A percentile compares a stretch with the other conserved stretches of the same genome.
Conservation (phyloP, 2,888 invertebrate genomes). For the Sabellastarte sp. region DNA sequence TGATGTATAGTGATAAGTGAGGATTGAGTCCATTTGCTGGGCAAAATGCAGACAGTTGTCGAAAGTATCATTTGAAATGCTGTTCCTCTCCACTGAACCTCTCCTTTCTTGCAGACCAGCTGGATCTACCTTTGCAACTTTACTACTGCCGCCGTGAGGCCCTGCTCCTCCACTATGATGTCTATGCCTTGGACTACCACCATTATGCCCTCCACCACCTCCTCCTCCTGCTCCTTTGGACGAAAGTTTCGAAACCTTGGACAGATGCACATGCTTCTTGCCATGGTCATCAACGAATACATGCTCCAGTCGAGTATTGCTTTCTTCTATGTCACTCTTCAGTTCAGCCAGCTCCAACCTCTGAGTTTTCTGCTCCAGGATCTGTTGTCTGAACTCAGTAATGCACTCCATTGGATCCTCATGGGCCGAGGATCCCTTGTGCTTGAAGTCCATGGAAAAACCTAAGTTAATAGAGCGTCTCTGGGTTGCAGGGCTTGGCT, state of each 20-base stretch:
- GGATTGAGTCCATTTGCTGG: conserved; percentile 45
- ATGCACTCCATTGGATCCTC: conserved; percentile 12
- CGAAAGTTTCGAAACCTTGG: background rate
- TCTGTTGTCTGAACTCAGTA: conserved; percentile 17
- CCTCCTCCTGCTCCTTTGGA: background rate
- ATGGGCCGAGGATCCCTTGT: conserved; percentile 8
- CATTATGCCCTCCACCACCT: background rate
- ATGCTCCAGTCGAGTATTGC: background rate
- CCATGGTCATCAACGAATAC: background rate
- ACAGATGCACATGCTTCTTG: background rate
- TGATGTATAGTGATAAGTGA: conserved; percentile 46
- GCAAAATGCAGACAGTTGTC: conserved; percentile 44
- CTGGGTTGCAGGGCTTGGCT: background rate
- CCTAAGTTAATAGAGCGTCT: conserved; percentile 54
- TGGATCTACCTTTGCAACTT: too few relatives aligned
- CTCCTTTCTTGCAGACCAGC: background rate
- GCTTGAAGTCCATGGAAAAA: conserved; percentile 39
- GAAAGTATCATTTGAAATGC: conserved; percentile 40
- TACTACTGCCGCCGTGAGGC: background rate
- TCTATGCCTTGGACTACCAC: background rate
- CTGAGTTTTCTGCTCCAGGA: conserved; percentile 17
- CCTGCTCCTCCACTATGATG: background rate
- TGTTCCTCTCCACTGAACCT: background rate
- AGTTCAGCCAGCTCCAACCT: background rate
- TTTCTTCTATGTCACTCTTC: background rate